Conservation (phyloP, 1,140 invertebrate species). For the Meloidogyne exigua region DNA sequence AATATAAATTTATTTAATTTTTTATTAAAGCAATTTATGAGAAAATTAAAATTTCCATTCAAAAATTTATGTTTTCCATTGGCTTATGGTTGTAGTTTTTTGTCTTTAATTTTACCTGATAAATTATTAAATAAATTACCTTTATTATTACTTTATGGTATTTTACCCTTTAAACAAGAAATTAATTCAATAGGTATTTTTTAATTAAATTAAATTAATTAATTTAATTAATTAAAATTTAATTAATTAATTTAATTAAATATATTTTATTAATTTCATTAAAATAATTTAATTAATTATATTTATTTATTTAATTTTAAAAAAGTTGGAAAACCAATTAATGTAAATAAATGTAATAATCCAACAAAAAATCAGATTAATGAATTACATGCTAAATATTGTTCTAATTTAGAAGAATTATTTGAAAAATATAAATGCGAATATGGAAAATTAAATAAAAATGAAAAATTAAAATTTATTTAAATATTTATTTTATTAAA, state of each 20-base stretch:
- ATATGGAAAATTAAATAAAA: slow-evolving; percentile 15
- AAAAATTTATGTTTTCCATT: slow-evolving; percentile 10
- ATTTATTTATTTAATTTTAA: background rate
- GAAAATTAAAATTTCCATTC: background rate
- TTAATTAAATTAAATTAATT: background rate
- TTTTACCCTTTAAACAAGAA: slow-evolving; percentile 27
- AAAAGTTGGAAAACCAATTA: slow-evolving; percentile 32
- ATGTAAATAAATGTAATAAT: slow-evolving; percentile 18
- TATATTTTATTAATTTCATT: no score
- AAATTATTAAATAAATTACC: slow-evolving; percentile 16
- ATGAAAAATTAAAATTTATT: slow-evolving; percentile 9
- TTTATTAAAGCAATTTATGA: slow-evolving; percentile 10
- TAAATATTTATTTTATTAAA: background rate
- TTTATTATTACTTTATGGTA: slow-evolving; percentile 10
- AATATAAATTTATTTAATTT: slow-evolving; percentile 2
- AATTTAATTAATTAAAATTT: no score
- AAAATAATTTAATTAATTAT: background rate
- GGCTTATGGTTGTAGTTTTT: slow-evolving; percentile 16
- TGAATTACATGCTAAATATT: slow-evolving; percentile 25
- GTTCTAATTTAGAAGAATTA: slow-evolving; percentile 14
- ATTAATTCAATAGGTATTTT: slow-evolving; percentile 29
- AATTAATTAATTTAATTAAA: no score
- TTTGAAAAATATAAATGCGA: slow-evolving; percentile 27
- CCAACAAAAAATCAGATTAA: slow-evolving; percentile 20
- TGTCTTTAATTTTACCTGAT: slow-evolving; percentile 12